Conservation (phyloP, 2,113 vertebrate species). For the Uropsilus gracilis region DNA sequence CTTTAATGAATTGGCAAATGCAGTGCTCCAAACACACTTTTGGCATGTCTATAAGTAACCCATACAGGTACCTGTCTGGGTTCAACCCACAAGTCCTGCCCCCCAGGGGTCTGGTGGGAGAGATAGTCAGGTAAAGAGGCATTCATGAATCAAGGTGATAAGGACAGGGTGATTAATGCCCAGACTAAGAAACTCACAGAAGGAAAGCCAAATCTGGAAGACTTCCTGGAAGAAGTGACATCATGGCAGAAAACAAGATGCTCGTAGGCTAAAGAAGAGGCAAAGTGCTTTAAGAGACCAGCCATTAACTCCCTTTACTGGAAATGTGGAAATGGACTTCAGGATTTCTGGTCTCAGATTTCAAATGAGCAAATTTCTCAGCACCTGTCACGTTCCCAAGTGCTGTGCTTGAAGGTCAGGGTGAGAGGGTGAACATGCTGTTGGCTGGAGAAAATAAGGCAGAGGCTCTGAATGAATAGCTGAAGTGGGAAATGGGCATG, state of each 20-base stretch:
- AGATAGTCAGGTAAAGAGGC: not conserved
- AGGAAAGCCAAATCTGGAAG: not conserved
- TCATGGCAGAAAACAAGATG: not conserved
- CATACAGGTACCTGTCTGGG: not conserved
- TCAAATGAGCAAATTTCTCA: not conserved
- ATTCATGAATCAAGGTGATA: not conserved
- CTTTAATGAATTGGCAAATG: not conserved
- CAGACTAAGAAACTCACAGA: not conserved
- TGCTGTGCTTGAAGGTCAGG: rapidly evolving
- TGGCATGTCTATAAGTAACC: not conserved
- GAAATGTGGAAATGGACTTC: not conserved
- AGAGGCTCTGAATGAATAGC: not conserved
- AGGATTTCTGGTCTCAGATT: not conserved
- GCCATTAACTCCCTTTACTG: not conserved
- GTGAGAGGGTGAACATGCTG: not conserved
- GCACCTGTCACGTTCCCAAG: not conserved
- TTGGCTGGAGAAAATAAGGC: not conserved
- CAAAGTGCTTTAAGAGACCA: not conserved
- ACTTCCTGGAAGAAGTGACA: conserved; percentile 12
- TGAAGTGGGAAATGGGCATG: not conserved
- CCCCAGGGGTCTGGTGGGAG: not conserved
- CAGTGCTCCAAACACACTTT: too few species aligned
- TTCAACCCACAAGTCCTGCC: not conserved
- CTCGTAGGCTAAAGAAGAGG: not conserved
- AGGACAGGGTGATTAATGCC: not conserved